A percentile compares a stretch with the other conserved stretches of the same genome.
Evolutionary conservation across 2,888 invertebrate species (phyloP).

Genomic region (Bombylius major): DNA sequence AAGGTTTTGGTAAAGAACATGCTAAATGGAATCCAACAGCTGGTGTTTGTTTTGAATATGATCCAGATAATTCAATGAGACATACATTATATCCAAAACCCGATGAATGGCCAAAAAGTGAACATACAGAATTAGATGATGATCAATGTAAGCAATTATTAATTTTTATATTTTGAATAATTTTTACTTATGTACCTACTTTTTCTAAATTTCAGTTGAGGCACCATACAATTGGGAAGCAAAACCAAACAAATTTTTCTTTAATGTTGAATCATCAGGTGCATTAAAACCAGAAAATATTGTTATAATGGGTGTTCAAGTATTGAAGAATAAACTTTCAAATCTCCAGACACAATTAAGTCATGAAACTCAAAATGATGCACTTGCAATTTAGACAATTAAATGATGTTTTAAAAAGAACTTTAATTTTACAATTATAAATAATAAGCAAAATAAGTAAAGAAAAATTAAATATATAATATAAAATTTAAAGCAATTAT

Average conservation of each 20-base stretch:
- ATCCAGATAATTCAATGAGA: slow-evolving; percentile 93
- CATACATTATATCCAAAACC: slow-evolving; percentile 94
- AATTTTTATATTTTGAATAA: background rate
- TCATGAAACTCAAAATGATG: slow-evolving; percentile 76
- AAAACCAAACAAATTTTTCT: slow-evolving; percentile 94
- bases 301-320: slow-evolving; percentile 86
- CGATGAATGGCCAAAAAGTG: slow-evolving; percentile 98
- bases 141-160: slow-evolving; percentile 54
- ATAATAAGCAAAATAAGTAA: background rate
- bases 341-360: slow-evolving; percentile 88
- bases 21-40: slow-evolving; percentile 99
- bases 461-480: background rate
- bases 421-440: background rate
- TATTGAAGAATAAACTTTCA: slow-evolving; percentile 87
- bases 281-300: slow-evolving; percentile 93
- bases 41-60: slow-evolving; percentile 97
- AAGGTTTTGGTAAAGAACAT: slow-evolving; percentile 85
- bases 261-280: slow-evolving; percentile 92
- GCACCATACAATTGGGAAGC: slow-evolving; percentile 89
- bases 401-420: background rate
- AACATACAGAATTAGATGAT: slow-evolving; percentile 87
- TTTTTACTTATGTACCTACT: background rate
- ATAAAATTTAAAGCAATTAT: background rate
- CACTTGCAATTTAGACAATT: slow-evolving; percentile 43
- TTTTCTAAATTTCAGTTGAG: slow-evolving; percentile 46